These are phyloP conservation scores for Prosopocoilus inquinatus DNA, from an alignment of 2,888 invertebrate genomes.

Conservation along the genomic window DNA sequence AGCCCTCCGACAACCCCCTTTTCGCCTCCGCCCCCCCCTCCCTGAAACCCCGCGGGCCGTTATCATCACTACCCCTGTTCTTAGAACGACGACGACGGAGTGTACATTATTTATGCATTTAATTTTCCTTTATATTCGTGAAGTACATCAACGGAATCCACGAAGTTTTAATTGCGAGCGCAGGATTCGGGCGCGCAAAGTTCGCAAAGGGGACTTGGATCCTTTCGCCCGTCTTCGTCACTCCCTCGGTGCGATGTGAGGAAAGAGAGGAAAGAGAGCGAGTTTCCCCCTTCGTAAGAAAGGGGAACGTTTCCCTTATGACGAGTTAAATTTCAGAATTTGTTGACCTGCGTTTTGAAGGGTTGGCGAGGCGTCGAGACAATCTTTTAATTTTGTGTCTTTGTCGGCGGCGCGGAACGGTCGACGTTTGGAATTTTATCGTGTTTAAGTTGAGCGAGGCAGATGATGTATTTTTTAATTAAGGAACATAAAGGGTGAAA, in stretches of 20 bases:
- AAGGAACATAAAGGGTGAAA: no score
- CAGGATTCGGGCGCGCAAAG: slow-evolving; percentile 12
- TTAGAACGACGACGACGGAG: background rate
- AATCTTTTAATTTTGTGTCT: no score
- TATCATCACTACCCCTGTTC: background rate
- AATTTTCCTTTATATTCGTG: slow-evolving; percentile 41
- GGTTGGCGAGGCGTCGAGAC: no score
- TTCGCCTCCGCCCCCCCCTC: background rate
- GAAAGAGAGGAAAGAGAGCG: background rate
- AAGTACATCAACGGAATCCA: slow-evolving; percentile 35
- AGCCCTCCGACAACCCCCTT: background rate
- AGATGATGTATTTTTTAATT: no score
- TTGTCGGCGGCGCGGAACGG: no score
- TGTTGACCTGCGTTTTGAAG: no score
- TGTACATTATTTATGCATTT: slow-evolving; percentile 43
- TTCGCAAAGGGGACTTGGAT: slow-evolving; percentile 2
- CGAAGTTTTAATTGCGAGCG: slow-evolving; percentile 36
- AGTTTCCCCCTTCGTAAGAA: background rate
- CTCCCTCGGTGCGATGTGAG: background rate
- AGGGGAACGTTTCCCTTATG: background rate
- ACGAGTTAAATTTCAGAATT: no score
- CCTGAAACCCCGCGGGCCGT: background rate
- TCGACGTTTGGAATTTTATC: no score
- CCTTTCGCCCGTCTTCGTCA: background rate
- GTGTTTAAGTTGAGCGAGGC: no score